Percentiles rank a stretch among this genome's conserved stretches.
Evolutionary conservation across 2,113 vertebrate genomes (phyloP).

Genomic region (Datnioides undecimradiatus): DNA sequence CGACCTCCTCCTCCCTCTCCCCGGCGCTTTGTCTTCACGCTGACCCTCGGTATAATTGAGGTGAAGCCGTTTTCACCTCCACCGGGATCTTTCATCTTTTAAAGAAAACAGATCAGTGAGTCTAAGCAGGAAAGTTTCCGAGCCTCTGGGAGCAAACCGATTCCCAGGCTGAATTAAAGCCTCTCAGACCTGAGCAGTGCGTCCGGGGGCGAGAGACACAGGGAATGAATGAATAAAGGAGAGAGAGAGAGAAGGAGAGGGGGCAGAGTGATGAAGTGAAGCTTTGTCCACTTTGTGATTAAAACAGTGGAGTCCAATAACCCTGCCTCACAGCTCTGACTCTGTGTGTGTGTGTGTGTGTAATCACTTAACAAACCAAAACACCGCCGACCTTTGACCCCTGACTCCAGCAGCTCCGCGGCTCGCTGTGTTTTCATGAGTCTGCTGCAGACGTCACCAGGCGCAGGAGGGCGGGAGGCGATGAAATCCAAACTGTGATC

Average conservation of each 20-base stretch:
- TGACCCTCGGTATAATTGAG: constrained; percentile 62
- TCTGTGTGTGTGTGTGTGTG: not conserved
- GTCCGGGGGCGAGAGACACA: not conserved
- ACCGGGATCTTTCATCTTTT: constrained; percentile 15
- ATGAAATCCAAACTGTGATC: no score
- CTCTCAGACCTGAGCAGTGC: not conserved
- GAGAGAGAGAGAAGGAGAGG: constrained; percentile 9
- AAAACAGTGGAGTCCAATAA: constrained; percentile 40
- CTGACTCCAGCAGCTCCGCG: not conserved
- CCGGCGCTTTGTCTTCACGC: constrained; percentile 38
- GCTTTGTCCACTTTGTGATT: constrained; percentile 42
- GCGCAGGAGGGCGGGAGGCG: no score
- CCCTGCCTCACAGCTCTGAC: not conserved
- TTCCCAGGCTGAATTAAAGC: constrained; percentile 13
- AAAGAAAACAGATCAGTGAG: constrained; percentile 40
- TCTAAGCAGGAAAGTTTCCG: constrained; percentile 32
- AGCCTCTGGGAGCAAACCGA: constrained; percentile 12
- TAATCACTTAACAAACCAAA: not conserved
- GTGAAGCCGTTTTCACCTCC: constrained; percentile 30
- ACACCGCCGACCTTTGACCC: not conserved
- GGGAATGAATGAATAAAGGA: not conserved
- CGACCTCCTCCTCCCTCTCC: not conserved
- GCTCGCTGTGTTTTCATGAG: not conserved
- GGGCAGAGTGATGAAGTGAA: constrained; percentile 31
- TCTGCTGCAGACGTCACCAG: not conserved